Evolutionary conservation across 2,113 vertebrate species (phyloP).

Genomic region (Limnothrissa miodon): DNA sequence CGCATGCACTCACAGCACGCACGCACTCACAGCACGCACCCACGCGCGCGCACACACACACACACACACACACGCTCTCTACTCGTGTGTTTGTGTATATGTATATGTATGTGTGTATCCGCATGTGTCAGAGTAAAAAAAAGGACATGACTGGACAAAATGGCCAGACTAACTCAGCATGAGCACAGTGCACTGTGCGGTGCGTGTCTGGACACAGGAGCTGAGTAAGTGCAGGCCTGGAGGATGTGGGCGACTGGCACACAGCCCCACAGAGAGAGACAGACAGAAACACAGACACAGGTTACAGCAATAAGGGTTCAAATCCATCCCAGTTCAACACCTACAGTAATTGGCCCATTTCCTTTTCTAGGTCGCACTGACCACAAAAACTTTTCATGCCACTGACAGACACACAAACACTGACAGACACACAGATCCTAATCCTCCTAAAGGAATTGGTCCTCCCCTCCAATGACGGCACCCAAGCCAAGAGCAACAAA

Average conservation of each 20-base stretch:
- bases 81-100: no score
- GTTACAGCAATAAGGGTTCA: not conserved
- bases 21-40: not conserved
- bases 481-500: not conserved
- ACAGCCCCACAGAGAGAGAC: not conserved
- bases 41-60: not conserved
- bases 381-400: not conserved
- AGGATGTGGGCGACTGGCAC: not conserved
- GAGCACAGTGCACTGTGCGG: not conserved
- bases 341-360: not conserved
- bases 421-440: not conserved
- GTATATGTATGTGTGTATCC: no score
- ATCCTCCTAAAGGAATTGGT: not conserved
- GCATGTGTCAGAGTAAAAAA: not conserved
- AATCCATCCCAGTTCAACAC: not conserved
- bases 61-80: not conserved
- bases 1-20: not conserved
- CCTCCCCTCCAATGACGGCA: not conserved
- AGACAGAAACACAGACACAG: constrained; percentile 3
- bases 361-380: constrained; percentile 9
- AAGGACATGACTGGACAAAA: not conserved
- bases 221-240: not conserved
- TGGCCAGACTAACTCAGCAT: not conserved
- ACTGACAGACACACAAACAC: constrained; percentile 40
- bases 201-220: not conserved